Evolutionary conservation across 2,113 vertebrate species (phyloP).

Genomic region (Eudyptes chrysolophus): DNA sequence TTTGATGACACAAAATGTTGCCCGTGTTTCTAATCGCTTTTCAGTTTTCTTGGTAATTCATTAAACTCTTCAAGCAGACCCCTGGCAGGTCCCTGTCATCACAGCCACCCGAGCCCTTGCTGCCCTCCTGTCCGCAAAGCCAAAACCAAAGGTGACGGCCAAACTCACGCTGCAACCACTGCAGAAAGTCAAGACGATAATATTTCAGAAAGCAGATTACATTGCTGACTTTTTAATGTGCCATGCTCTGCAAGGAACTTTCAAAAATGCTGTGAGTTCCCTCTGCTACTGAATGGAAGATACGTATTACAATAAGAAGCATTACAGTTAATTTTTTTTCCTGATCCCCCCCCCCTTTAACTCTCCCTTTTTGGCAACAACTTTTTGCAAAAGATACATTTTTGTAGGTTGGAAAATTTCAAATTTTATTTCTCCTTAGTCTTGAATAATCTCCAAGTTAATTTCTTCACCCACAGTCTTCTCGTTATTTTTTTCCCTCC

Average conservation of each 20-base stretch:
- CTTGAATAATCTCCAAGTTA: not conserved
- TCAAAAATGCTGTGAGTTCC: not conserved
- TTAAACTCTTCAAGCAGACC: not conserved
- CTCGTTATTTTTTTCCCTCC: rapidly evolving
- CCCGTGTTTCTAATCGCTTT: not conserved
- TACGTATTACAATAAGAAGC: not conserved
- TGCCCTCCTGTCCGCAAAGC: not conserved
- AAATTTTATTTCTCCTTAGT: not conserved
- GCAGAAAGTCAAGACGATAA: too few relatives aligned
- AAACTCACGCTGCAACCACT: not conserved
- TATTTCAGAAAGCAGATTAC: not conserved
- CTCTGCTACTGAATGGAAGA: not conserved
- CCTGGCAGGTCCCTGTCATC: not conserved
- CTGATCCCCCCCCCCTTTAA: not conserved
- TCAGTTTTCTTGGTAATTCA: not conserved
- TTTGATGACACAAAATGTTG: not conserved
- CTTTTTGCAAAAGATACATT: not conserved
- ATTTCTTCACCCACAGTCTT: not conserved
- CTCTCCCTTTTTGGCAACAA: not conserved
- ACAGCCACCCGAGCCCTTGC: not conserved
- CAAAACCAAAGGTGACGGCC: not conserved
- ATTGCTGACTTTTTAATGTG: not conserved
- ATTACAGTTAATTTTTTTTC: not conserved
- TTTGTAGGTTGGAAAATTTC: not conserved
- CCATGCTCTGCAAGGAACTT: not conserved